Evolutionary conservation across 2,888 invertebrate species (phyloP), one percentile per base, ranked within the genome.

Genomic region (Apomyelois bistriatella): DNA sequence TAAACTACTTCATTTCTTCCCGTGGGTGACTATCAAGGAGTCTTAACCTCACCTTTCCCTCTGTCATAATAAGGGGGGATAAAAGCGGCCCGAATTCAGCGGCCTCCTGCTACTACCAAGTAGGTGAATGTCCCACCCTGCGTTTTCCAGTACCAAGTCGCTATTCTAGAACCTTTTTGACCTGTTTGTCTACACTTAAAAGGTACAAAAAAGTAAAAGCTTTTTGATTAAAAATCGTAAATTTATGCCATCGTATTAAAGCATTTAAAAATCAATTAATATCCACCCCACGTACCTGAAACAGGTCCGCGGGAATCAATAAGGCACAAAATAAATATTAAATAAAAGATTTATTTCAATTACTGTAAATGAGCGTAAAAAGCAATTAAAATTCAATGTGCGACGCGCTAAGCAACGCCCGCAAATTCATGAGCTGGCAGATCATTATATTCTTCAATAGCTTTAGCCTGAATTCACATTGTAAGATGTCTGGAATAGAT

Each of bases 351-450:
- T 61, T 54, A 61, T 61, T 61, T 59, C 61, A 61, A 61, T 61
- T 61, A 58, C 54, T 35, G 4, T 46, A 57, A 58, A 59, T 59
- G 59, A 61, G 59, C 61, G 61, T 61, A 59, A 61, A 61, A 61
- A 59, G 59, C 61, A 61, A 61, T 61, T 59, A 59, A 43, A 53
- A 53, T 43, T 48, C 58, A 53, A 55, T 57, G 53, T 58, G 58
- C 53, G 43, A 15, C 17, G 48, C 53, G 52, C 38, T 49, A 53
- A 53, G 28, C 37, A 52, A 42, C 38, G 43, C 12, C 28, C 38
- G 48, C 32, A 52, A 49, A 51, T 42, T 42, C 58, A 54, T 52
- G 54, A 50, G 8, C 43, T 52, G 52, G 35, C 52, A 37, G 47
- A 53, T 59, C 54, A 57, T 57, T 57, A 56, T 57, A 56, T 52